Percentiles rank a stretch among this genome's conserved stretches.
These are phyloP conservation scores for Megamerina dolium DNA, from an alignment of 2,888 invertebrate genomes.

Conservation along the genomic window DNA sequence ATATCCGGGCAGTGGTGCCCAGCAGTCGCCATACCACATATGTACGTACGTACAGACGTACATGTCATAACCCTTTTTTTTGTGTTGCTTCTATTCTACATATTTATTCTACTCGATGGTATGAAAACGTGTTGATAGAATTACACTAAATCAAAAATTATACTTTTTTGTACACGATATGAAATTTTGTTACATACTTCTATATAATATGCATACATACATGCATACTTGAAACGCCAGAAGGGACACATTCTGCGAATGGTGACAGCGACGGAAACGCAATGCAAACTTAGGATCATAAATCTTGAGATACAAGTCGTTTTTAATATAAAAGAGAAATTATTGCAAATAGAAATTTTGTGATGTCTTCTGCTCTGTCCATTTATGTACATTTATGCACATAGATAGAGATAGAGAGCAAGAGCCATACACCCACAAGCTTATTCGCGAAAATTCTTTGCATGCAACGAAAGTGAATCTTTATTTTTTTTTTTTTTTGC, in stretches of 20 bases:
- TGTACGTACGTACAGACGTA: slow-evolving; percentile 2
- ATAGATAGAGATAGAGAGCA: too few species aligned
- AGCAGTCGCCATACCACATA: too few species aligned
- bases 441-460: too few species aligned
- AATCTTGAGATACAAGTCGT: slow-evolving; percentile 39
- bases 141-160: slow-evolving; percentile 45
- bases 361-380: too few species aligned
- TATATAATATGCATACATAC: slow-evolving; percentile 6
- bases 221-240: too few species aligned
- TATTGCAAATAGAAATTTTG: slow-evolving; percentile 28
- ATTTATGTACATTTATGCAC: too few species aligned
- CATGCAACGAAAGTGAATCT: too few species aligned
- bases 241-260: too few species aligned
- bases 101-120: slow-evolving; percentile 17
- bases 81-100: slow-evolving; percentile 20
- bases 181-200: neutral
- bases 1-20: too few species aligned
- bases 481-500: too few species aligned
- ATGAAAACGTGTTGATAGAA: slow-evolving; percentile 28
- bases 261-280: slow-evolving; percentile 1
- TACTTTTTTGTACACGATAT: slow-evolving; percentile 27
- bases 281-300: slow-evolving; percentile 30
- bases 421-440: too few species aligned
- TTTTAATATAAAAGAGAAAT: slow-evolving; percentile 44
- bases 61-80: slow-evolving; percentile 18